Evolutionary conservation across 2,113 vertebrate species (phyloP).

Genomic region (Rostratula benghalensis): DNA sequence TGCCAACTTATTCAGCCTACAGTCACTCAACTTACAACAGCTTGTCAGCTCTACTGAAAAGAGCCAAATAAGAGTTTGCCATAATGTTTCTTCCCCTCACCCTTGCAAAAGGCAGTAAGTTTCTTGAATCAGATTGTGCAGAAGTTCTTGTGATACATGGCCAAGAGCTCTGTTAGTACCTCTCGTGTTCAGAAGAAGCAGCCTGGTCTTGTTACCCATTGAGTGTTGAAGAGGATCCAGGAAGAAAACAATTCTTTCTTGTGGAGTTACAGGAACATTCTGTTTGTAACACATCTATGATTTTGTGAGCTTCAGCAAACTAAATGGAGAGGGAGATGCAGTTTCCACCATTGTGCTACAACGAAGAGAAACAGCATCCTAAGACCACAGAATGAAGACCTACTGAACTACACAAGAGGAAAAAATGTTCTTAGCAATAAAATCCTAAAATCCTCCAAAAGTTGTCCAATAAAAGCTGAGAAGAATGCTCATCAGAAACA

Average conservation of each 20-base stretch:
- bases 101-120: background rate
- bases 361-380: background rate
- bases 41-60: conserved; percentile 10
- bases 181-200: background rate
- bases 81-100: background rate
- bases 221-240: conserved; percentile 27
- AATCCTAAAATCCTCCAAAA: background rate
- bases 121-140: conserved; percentile 12
- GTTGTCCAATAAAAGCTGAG: rapidly evolving
- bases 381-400: background rate
- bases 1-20: conserved; percentile 39
- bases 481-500: background rate
- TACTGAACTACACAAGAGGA: background rate
- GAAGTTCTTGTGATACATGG: background rate
- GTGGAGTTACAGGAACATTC: background rate
- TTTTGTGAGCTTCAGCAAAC: background rate
- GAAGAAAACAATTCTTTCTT: background rate
- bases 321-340: background rate
- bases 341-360: background rate
- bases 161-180: background rate
- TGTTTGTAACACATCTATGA: rapidly evolving
- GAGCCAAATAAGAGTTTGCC: conserved; percentile 8
- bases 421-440: background rate
- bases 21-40: conserved; percentile 23
- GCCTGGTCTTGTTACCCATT: background rate